Evolutionary conservation across 2,888 invertebrate genomes (phyloP).

Genomic region (Drosophila hamatofila): DNA sequence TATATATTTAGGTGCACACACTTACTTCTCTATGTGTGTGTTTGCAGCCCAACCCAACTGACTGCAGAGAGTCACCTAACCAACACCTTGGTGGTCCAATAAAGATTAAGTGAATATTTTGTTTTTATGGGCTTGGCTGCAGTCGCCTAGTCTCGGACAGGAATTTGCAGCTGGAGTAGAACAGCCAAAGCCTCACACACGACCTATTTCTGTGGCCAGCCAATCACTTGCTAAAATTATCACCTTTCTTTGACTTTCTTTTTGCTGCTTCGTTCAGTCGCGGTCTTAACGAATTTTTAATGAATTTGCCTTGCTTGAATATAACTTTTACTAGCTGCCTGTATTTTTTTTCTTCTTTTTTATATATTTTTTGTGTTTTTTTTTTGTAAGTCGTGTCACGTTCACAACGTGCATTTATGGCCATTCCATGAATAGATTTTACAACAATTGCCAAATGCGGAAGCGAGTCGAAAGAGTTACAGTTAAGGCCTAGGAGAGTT

Average conservation of each 20-base stretch:
- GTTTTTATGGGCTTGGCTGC: conserved; percentile 35
- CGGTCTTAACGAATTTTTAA: conserved; percentile 73
- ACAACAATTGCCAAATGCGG: conserved; percentile 24
- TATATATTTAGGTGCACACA: conserved; percentile 8
- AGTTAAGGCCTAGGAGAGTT: not conserved
- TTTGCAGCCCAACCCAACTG: conserved; percentile 36
- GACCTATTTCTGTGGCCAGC: conserved; percentile 66
- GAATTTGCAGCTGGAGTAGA: conserved; percentile 38
- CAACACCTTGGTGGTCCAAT: conserved; percentile 60
- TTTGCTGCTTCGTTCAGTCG: conserved; percentile 49
- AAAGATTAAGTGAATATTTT: conserved; percentile 44
- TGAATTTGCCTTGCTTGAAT: conserved; percentile 72
- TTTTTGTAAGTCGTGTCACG: conserved; percentile 43
- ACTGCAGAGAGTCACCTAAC: conserved; percentile 29
- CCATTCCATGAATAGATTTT: conserved; percentile 35
- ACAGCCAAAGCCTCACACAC: conserved; percentile 41
- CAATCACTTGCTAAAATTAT: conserved; percentile 73
- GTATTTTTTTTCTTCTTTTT: not conserved
- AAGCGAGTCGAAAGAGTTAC: not conserved
- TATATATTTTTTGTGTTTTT: conserved; percentile 8
- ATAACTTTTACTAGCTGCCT: conserved; percentile 72
- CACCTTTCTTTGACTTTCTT: conserved; percentile 79
- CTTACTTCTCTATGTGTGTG: conserved; percentile 4
- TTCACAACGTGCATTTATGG: conserved; percentile 26
- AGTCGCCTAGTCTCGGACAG: conserved; percentile 23